Percentiles rank a stretch among this genome's conserved stretches.
phyloP scores from a whole-genome alignment of 2,888 invertebrate species.

The Hybos culiciformis region DNA sequence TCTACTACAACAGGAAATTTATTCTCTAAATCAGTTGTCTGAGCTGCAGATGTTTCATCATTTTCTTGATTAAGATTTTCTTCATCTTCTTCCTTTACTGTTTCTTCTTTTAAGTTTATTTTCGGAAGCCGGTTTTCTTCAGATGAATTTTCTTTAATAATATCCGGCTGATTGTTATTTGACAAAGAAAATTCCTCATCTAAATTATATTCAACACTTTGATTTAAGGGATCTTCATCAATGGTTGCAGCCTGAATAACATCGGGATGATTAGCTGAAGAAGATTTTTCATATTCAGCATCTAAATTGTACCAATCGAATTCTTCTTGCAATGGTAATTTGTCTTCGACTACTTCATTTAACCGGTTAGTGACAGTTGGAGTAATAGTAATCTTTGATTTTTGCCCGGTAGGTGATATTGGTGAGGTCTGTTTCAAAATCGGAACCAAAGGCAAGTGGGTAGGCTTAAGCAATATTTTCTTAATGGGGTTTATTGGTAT shows the following conservation, averaged over 20 bases:
- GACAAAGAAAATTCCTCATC: conserved; percentile 29
- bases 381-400: not conserved
- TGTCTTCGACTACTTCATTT: conserved; percentile 13
- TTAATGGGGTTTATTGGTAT: not conserved
- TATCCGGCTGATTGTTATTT: conserved; percentile 20
- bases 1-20: conserved; percentile 4
- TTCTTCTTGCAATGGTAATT: conserved; percentile 30
- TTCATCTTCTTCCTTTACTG: too few species aligned
- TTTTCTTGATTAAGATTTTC: not conserved
- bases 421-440: not conserved
- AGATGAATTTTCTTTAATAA: conserved; percentile 17
- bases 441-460: not conserved
- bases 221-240: not conserved
- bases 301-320: conserved; percentile 37
- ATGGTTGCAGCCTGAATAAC: conserved; percentile 19
- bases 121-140: too few species aligned
- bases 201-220: conserved; percentile 30
- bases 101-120: too few species aligned
- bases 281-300: conserved; percentile 29
- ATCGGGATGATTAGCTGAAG: conserved; percentile 18
- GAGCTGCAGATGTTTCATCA: not conserved
- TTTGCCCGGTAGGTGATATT: too few species aligned
- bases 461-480: not conserved
- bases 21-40: not conserved
- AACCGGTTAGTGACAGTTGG: not conserved